A percentile compares a stretch with the other conserved stretches of the same genome.
Conservation (phyloP, 1,140 invertebrate genomes). For the Elymnias hypermnestra region DNA sequence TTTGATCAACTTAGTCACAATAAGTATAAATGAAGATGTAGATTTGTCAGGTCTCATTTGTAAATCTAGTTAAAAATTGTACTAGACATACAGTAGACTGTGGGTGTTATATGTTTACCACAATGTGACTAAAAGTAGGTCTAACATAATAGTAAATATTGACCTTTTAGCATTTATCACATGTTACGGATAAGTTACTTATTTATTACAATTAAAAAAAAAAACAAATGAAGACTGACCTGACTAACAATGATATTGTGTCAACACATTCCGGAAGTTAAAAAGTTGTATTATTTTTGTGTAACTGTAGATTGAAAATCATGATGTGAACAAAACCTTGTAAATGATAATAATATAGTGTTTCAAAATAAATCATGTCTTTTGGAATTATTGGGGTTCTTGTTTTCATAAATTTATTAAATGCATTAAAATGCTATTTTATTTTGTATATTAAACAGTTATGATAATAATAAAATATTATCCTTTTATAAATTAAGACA, state of each 20-base stretch:
- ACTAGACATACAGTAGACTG: background rate
- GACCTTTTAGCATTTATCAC: slow-evolving; percentile 14
- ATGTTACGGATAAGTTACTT: slow-evolving; percentile 26
- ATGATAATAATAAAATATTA: too few relatives aligned
- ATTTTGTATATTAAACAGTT: too few relatives aligned
- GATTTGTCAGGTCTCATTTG: slow-evolving; percentile 14
- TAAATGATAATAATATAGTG: slow-evolving; percentile 61
- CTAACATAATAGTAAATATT: slow-evolving; percentile 9
- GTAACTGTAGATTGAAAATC: slow-evolving; percentile 33
- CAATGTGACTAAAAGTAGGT: background rate
- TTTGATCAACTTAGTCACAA: slow-evolving; percentile 22
- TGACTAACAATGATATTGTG: slow-evolving; percentile 19
- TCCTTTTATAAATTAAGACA: too few relatives aligned
- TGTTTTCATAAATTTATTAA: too few relatives aligned
- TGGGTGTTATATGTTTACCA: background rate
- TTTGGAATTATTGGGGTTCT: background rate
- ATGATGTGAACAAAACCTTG: slow-evolving; percentile 58
- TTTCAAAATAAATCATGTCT: slow-evolving; percentile 9
- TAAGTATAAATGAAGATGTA: slow-evolving; percentile 24
- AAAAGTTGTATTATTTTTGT: slow-evolving; percentile 55
- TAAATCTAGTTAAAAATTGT: slow-evolving; percentile 4
- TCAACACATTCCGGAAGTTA: slow-evolving; percentile 57
- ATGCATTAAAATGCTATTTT: too few relatives aligned
- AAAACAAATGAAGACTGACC: slow-evolving; percentile 31
- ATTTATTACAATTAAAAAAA: slow-evolving; percentile 25